Evolutionary conservation across 2,888 invertebrate species (phyloP), one percentile per base, ranked within the genome.

Genomic region (Caradrina clavipalpis): DNA sequence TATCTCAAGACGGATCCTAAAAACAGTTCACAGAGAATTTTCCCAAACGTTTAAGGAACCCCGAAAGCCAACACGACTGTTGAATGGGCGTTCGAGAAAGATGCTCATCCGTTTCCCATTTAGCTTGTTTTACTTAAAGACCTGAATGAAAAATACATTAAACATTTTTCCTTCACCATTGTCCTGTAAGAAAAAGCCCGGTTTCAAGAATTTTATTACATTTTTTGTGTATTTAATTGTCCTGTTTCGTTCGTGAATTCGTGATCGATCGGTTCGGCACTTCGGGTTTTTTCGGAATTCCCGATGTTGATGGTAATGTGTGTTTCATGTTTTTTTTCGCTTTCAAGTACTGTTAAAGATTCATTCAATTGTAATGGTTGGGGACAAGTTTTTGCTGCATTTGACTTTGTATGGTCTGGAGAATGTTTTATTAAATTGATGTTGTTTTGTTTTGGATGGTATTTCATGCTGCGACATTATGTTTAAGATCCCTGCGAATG

Each of bases 61-160:
- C 80, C 61, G 70, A 81, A 80, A 66, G 17, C 15, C 65, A 65
- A 39, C 76, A 83, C 75, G 83, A 80, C 53, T 70, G 26, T 69
- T 78, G 77, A 79, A 76, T 77, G 70, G 67, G 64, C 66, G 77
- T 79, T 81, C 83, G 73, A 85, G 84, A 83, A 81, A 81, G 51
- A 76, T 58, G 75, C 69, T 69, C 74, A 72, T 80, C 72, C 74
- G 72, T 82, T 81, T 78, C 77, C 81, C 78, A 84, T 85, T 81
- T 72, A 49, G 70, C 70, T 59, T 73, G 78, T 78, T 83, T 75
- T 80, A 78, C 66, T 83, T 80, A 78, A 83, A 68, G 57, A 72
- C 73, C 56, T 88, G 86, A 89, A 89, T 89, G 90, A 85, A 88
- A 88, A 88, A 89, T 89, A 79, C 85, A 87, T 89, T 83, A 83